Conservation (phyloP, 2,888 invertebrate species). For the Plusia festucae region DNA sequence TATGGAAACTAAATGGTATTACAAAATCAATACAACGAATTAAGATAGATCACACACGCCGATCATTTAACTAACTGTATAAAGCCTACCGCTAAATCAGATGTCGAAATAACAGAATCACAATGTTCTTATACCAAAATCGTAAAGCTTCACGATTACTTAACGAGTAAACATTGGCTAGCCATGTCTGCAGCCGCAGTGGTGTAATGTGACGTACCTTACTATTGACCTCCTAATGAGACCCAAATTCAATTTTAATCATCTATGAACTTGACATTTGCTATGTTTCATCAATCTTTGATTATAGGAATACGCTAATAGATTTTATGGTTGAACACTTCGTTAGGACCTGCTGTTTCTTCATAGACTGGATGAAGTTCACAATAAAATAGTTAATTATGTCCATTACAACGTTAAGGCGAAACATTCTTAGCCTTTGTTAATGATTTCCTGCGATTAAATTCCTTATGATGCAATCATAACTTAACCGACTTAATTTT, state of each 20-base stretch:
- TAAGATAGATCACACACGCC: background rate
- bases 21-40: background rate
- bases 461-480: no score
- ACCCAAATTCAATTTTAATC: slow-evolving; percentile 45
- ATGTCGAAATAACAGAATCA: background rate
- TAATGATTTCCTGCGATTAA: slow-evolving; percentile 1
- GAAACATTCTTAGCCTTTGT: background rate
- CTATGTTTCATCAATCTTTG: slow-evolving; percentile 33
- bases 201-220: slow-evolving; percentile 25
- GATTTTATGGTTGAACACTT: slow-evolving; percentile 21
- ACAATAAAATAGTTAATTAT: background rate
- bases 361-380: slow-evolving; percentile 1
- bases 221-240: slow-evolving; percentile 20
- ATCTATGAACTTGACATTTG: slow-evolving; percentile 54
- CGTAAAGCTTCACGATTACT: slow-evolving; percentile 13
- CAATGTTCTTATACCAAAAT: background rate
- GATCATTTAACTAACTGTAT: background rate
- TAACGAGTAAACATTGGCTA: slow-evolving; percentile 24
- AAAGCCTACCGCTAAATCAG: slow-evolving; percentile 1
- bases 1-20: background rate
- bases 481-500: no score
- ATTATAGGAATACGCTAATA: slow-evolving; percentile 23
- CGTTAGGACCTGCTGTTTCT: background rate
- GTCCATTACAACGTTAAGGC: background rate
- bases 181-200: slow-evolving; percentile 14